Percentiles rank a stretch among this genome's conserved stretches.
Evolutionary conservation across 2,113 vertebrate species (phyloP).

Genomic region (Dromas ardeola): DNA sequence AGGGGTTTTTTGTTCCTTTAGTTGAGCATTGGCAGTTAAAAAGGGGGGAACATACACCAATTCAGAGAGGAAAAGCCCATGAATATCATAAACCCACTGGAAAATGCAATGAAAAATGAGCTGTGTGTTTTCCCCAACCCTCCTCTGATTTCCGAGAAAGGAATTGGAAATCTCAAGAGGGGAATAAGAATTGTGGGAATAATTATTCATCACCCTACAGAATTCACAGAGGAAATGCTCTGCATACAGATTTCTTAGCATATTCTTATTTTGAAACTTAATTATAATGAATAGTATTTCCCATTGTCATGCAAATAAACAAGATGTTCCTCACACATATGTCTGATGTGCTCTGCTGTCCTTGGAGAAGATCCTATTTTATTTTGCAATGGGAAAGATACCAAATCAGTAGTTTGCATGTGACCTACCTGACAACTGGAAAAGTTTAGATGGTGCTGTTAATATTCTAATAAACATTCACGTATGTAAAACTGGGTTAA

Average conservation of each 20-base stretch:
- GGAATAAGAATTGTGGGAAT: neutral
- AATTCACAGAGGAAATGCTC: neutral
- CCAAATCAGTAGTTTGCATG: neutral
- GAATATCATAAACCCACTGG: neutral
- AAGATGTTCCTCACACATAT: neutral
- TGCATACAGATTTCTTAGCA: neutral
- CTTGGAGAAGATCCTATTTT: neutral
- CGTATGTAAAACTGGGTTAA: neutral
- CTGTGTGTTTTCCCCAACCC: neutral
- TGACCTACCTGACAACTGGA: neutral
- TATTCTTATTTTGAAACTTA: neutral
- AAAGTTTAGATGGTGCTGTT: neutral
- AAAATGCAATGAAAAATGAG: slow-evolving; percentile 14
- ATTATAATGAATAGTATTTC: neutral
- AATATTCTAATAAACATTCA: neutral
- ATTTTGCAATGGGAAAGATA: neutral
- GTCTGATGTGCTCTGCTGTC: neutral
- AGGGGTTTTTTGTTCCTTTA: neutral
- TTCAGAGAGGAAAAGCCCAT: neutral
- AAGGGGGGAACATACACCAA: neutral
- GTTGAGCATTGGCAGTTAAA: neutral
- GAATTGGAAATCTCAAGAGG: neutral
- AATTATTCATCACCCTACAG: slow-evolving; percentile 11
- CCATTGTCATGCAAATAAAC: slow-evolving; percentile 4
- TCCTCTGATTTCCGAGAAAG: neutral